Base-by-base conservation (phyloP, 1,140 invertebrate genomes). In the Neodiprion pinetum region DNA sequence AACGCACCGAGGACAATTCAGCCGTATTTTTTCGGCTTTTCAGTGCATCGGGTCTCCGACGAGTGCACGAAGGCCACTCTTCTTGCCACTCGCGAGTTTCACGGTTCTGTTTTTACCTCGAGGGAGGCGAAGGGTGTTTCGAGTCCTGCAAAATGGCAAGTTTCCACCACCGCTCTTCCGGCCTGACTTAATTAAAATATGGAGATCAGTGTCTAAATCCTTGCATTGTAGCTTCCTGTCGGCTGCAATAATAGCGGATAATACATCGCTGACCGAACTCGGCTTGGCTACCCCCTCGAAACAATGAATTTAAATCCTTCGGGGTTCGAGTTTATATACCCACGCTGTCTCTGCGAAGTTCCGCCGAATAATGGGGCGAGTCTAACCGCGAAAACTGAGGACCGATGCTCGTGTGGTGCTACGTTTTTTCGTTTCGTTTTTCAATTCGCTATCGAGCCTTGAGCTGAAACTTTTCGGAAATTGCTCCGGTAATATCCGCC, bases 241-340 rank as follows among this genome's bases (percentile, higher is more conserved):
- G 11, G 80, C 82, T 84, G 83, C 80, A 86, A 87, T 87, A 87
- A 86, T 87, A 87, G 85, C 83, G 83, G 86, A 86, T 86, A 85
- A 87, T 87, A 87, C 84, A 87, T 87, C 78, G 81, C 76, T 72
- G 70, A 66, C 75, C 74, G 77, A 77, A 78, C 81, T 77, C 79
- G 78, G 75, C 77, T 81, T 85, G 84, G 84, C 81, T 71, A 77
- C 77, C 79, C 82, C 80, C 82, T 81, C 73, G 75, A 80, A 85
- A 87, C 83, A 86, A 87, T 86, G 82, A 85, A 83, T 84, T 83
- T 79, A n/a, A 71, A 70, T 70, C 53, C 67, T 21, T 5, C 40
- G 23, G 67, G 67, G 40, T 69, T 69, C 21, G 21, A 65, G 12
- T 65, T 23, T 69, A 23, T 21, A 7, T 21, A 40, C 17, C 53